Evolutionary conservation across 2,888 invertebrate species (phyloP).

Genomic region (Gortyna flavago): DNA sequence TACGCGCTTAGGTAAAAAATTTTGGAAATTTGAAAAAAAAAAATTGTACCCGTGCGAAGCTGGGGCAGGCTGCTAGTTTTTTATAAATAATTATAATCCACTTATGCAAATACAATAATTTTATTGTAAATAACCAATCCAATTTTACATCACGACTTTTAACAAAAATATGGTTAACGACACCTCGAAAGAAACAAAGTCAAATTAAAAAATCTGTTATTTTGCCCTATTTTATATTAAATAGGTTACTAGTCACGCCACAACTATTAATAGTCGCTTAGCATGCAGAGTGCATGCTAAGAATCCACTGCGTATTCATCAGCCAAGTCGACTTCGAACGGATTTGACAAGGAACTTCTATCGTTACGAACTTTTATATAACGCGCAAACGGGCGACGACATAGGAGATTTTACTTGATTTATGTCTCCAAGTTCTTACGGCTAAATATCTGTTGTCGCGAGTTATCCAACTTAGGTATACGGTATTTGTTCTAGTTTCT

Average conservation of each 20-base stretch:
- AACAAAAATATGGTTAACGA: not conserved
- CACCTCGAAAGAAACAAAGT: not conserved
- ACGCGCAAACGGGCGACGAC: constrained; percentile 76
- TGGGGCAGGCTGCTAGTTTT: too few species aligned
- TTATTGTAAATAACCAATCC: not conserved
- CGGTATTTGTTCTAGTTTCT: constrained; percentile 35
- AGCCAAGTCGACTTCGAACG: constrained; percentile 71
- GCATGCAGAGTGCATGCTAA: too few species aligned
- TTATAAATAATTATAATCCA: not conserved
- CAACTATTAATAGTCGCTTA: constrained; percentile 17
- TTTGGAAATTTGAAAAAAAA: too few species aligned
- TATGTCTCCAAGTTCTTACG: constrained; percentile 66
- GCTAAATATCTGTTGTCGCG: constrained; percentile 57
- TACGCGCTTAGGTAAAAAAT: too few species aligned
- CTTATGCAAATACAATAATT: not conserved
- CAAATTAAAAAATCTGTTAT: not conserved
- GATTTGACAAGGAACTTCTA: constrained; percentile 81
- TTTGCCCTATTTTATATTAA: not conserved
- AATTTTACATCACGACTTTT: not conserved
- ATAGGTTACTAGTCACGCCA: not conserved
- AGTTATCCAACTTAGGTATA: constrained; percentile 20
- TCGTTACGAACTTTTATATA: constrained; percentile 85
- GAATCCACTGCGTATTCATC: constrained; percentile 75
- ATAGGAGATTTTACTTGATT: constrained; percentile 80
- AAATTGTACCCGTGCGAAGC: too few species aligned